Percentiles rank a stretch among this genome's conserved stretches.
These are phyloP conservation scores for Labroides dimidiatus DNA, from an alignment of 2,797 vertebrate species.

Conservation along the genomic window DNA sequence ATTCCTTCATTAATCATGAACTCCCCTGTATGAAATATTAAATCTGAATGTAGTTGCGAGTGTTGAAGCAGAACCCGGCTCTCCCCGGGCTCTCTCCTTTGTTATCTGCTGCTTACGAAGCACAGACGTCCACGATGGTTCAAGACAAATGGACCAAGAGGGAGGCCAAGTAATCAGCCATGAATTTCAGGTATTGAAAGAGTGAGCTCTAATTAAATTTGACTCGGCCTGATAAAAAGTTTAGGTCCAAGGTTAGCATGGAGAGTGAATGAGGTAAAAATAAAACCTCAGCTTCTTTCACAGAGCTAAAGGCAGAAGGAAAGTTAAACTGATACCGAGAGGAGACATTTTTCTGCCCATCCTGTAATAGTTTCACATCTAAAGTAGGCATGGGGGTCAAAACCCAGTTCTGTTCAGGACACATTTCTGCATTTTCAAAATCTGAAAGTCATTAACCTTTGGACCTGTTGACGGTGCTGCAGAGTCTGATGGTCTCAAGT, in stretches of 20 bases:
- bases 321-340: background rate
- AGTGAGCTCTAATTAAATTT: conserved; percentile 76
- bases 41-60: conserved; percentile 57
- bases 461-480: too few relatives aligned
- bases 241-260: conserved; percentile 65
- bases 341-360: conserved; percentile 8
- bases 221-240: conserved; percentile 69
- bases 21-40: conserved; percentile 70
- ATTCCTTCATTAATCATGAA: conserved; percentile 75
- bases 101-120: conserved; percentile 67
- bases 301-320: conserved; percentile 6
- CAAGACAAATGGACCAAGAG: conserved; percentile 73
- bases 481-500: too few relatives aligned
- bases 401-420: too few relatives aligned
- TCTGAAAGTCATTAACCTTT: too few relatives aligned
- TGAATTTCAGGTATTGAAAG: conserved; percentile 74
- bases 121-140: conserved; percentile 60
- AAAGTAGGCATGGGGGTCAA: too few relatives aligned
- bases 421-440: too few relatives aligned
- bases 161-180: conserved; percentile 74
- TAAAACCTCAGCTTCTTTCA: conserved; percentile 23
- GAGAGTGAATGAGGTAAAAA: conserved; percentile 59
- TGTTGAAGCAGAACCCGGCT: conserved; percentile 51
- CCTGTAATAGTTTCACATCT: too few relatives aligned
- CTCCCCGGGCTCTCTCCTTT: conserved; percentile 49